Base-by-base conservation (phyloP, 2,113 vertebrate genomes). In the Vidua macroura region DNA sequence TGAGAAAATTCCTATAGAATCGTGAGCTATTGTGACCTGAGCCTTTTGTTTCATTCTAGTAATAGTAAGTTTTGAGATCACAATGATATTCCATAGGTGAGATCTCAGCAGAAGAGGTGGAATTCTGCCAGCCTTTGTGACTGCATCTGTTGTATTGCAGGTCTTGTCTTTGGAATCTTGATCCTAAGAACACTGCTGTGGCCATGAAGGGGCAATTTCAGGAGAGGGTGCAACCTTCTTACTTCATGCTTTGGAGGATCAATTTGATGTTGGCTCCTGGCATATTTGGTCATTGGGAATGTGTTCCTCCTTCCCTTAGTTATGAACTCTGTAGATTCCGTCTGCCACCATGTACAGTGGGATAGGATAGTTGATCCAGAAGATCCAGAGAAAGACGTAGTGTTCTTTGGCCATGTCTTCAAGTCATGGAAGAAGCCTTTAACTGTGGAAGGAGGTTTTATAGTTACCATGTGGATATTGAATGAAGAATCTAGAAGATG, bases 21-120 rank as follows among this genome's bases (percentile, higher is more conserved):
- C 1, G 0, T 52, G 37, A 68, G 27, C 46, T 52, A 3, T 33
- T 52, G n/a, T 52, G 41, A 37, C 1, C 0, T 2, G 4, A 67
- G 19, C 39, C 44, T 87, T 67, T 49, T 70, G 27, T 51, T 92
- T 91, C 39, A 11, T 83, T 81, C 19, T 76, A 18, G 25, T 56
- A 55, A 25, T 12, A n/a, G 8, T 58, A 33, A 80, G 9, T 66
- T 81, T 84, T 77, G 39, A 62, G 68, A 58, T 83, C 27, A 18
- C 21, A 58, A 2, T 75, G 33, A 10, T 37, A 27, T 55, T 83
- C 51, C 13, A 10, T n/a, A 37, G 0, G 3, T 11, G 33, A 44
- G 3, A 46, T 25, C 12, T 77, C 63, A 62, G 74, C 68, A 66
- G 82, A 91, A 69, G 43, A 59, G 46, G 55, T 56, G 37, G n/a